A percentile compares a stretch with the other conserved stretches of the same genome.
Evolutionary conservation across 1,140 invertebrate species (phyloP).

Genomic region (Drosophila simulans): DNA sequence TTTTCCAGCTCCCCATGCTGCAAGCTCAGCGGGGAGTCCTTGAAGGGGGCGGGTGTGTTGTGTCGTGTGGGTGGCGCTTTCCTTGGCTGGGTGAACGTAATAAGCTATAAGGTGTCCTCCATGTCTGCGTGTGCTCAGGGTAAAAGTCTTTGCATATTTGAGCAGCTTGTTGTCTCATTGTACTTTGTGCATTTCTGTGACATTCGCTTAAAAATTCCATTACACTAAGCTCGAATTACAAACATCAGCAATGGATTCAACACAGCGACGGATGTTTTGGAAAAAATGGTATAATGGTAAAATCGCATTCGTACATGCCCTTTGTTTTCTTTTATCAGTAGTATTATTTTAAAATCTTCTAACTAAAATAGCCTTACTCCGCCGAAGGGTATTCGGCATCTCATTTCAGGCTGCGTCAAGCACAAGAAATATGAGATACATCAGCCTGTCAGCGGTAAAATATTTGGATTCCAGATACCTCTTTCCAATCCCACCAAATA

Average conservation of each 20-base stretch:
- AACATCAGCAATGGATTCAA: slow-evolving; percentile 46
- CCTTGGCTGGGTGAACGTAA: slow-evolving; percentile 46
- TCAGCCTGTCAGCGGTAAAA: slow-evolving; percentile 23
- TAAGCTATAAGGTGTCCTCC: slow-evolving; percentile 56
- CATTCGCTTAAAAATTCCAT: slow-evolving; percentile 83
- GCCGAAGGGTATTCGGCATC: slow-evolving; percentile 40
- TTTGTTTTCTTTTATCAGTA: no score
- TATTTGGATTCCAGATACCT: neutral
- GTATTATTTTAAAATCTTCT: no score
- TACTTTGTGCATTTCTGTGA: slow-evolving; percentile 68
- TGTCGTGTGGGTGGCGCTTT: neutral
- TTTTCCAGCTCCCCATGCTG: slow-evolving; percentile 16
- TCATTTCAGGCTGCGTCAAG: slow-evolving; percentile 64
- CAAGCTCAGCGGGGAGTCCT: slow-evolving; percentile 25
- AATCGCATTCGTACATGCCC: no score
- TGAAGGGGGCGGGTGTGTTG: neutral
- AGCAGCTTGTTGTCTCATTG: slow-evolving; percentile 69
- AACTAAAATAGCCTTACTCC: neutral
- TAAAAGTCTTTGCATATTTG: slow-evolving; percentile 76
- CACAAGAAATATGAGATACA: slow-evolving; percentile 70
- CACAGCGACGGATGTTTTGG: neutral
- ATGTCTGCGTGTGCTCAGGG: slow-evolving; percentile 24
- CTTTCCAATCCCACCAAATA: slow-evolving; percentile 15
- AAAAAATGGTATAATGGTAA: no score
- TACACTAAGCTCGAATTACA: slow-evolving; percentile 78